Conservation (phyloP, 35 echinoderm and acorn worm genomes). For the Apostichopus japonicus region DNA sequence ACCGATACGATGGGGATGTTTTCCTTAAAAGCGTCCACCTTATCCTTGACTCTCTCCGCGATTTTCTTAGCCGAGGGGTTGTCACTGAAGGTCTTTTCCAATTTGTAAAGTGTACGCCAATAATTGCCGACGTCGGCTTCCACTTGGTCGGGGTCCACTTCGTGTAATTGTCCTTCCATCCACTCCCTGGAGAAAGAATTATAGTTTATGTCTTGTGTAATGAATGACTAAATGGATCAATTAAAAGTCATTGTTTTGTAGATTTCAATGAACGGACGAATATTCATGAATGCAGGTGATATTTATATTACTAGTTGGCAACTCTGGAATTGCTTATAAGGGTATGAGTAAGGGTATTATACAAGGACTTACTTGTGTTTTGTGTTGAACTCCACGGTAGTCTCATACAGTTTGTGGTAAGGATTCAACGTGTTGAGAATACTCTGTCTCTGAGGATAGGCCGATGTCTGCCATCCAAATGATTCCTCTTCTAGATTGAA, state of each 20-base stretch:
- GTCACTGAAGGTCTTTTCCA: constrained; percentile 88
- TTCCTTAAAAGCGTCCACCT: constrained; percentile 94
- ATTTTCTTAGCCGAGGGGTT: constrained; percentile 86
- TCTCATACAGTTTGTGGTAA: constrained; percentile 91
- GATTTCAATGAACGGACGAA: no score
- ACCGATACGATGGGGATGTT: constrained; percentile 75
- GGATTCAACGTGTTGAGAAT: constrained; percentile 77
- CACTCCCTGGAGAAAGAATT: constrained; percentile 56
- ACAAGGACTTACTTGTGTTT: constrained; percentile 84
- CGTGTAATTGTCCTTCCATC: constrained; percentile 92
- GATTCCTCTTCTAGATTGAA: constrained; percentile 95
- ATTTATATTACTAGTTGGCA: no score
- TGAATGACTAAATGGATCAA: no score
- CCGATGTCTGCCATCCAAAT: constrained; percentile 97
- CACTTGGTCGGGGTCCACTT: constrained; percentile 87
- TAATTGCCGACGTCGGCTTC: constrained; percentile 86
- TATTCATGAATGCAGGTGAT: no score
- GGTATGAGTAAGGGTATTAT: no score
- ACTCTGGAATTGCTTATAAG: no score
- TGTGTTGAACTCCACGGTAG: constrained; percentile 90
- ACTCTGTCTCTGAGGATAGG: constrained; percentile 79
- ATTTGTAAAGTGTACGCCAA: constrained; percentile 90
- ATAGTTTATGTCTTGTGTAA: no score
- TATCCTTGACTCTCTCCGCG: constrained; percentile 85
- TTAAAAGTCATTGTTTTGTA: no score